Conservation (phyloP, 2,888 invertebrate genomes). For the Drosophila greeni region DNA sequence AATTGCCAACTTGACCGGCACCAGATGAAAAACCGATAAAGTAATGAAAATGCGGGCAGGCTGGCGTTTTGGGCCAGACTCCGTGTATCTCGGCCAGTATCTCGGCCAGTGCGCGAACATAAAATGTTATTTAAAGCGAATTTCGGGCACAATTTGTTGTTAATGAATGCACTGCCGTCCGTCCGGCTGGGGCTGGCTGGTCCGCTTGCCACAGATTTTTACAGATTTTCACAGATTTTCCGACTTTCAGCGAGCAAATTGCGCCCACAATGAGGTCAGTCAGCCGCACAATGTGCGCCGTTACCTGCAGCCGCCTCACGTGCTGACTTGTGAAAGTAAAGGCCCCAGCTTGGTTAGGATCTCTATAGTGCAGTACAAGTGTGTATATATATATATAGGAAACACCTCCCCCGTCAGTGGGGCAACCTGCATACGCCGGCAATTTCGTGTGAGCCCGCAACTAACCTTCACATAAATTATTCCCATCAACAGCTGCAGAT, state of each 20-base stretch:
- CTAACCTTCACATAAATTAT: constrained; percentile 72
- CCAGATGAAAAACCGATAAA: constrained; percentile 46
- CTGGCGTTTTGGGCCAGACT: constrained; percentile 16
- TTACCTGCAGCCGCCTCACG: constrained; percentile 61
- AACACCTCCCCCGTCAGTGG: constrained; percentile 18
- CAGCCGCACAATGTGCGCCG: constrained; percentile 67
- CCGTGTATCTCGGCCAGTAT: constrained; percentile 14
- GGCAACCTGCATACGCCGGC: constrained; percentile 42
- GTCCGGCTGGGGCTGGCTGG: constrained; percentile 23
- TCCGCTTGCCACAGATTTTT: constrained; percentile 58
- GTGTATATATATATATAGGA: constrained; percentile 1
- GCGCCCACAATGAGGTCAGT: constrained; percentile 71
- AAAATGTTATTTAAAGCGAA: constrained; percentile 71
- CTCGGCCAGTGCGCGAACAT: constrained; percentile 54
- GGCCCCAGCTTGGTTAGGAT: constrained; percentile 43
- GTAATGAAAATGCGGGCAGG: constrained; percentile 46
- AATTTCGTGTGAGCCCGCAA: constrained; percentile 68
- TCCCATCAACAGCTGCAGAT: constrained; percentile 64
- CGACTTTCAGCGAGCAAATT: constrained; percentile 51
- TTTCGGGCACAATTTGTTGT: constrained; percentile 70
- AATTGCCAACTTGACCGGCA: constrained; percentile 72
- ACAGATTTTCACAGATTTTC: constrained; percentile 57
- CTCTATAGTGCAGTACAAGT: constrained; percentile 5
- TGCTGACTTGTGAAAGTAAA: constrained; percentile 72
- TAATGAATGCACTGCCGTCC: constrained; percentile 65